Base-by-base conservation (phyloP, 2,888 invertebrate species). In the Darwinula stevensoni region DNA sequence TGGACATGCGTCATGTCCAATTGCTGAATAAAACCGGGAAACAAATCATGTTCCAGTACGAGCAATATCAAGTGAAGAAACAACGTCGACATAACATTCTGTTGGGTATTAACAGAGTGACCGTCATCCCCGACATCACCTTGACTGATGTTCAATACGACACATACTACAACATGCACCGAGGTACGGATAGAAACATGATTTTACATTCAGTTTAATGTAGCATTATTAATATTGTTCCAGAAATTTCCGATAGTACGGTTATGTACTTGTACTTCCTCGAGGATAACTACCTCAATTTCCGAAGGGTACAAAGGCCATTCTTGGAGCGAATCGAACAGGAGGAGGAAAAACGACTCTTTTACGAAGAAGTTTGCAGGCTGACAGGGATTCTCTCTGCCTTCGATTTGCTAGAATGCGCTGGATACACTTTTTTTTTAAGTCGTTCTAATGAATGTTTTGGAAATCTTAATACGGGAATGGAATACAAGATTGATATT, bases 1-100 rank as follows among this genome's bases (percentile, higher is more conserved):
- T 22, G 22, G 22, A 22, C 22, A 22, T 22, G 22, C 22, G 22
- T 22, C 22, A 22, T 22, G 22, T 22, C 22, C 22, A 22, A 22
- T 22, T 22, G 22, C 22, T 22, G 22, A 22, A 22, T 22, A 22
- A 22, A 22, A 22, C 22, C 22, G 22, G 22, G 22, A 22, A 22
- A 22, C 22, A 22, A 22, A 22, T 22, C 22, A 22, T 22, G 22
- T 22, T 22, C 22, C 22, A 22, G 22, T 22, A 22, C 22, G 22
- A 22, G 22, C 22, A 22, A 22, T 22, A 22, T 22, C 22, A 22
- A 22, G 22, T 22, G 22, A 22, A 22, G 22, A 22, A 22, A 22
- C 22, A 22, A 22, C 22, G 22, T 22, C 22, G 22, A 22, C 22
- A 22, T 22, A 22, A 22, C 22, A 22, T 22, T 22, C 22, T 22